Evolutionary conservation across 1,140 invertebrate genomes (phyloP), one percentile per base, ranked within the genome.

Genomic region (Eurosta solidaginis): DNA sequence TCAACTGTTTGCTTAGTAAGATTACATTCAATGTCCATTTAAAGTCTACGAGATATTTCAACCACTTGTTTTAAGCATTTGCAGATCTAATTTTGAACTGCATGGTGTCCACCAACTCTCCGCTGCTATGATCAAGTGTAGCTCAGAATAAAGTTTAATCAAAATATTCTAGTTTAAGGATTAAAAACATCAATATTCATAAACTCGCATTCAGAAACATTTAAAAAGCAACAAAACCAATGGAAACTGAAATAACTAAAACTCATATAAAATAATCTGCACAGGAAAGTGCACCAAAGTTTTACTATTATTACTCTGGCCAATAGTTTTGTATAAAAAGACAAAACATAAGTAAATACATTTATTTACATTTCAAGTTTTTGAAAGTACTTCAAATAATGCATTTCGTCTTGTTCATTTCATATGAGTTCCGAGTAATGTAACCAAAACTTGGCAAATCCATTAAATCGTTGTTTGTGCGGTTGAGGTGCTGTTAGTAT

Each of bases 281-380:
- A 20, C 54, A 3, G 17, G 27, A 68, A 42, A 42, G 10, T 33
- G 12, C 40, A 12, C 29, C 12, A 12, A 68, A 40, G 20, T 27
- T n/a, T 68, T 3, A 33, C 40, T 68, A 2, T 68, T 68, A 40
- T 68, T 42, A 29, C 22, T 68, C 33, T n/a, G 36, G 36, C 22
- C 59, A 68, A 10, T 20, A n/a, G 33, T 40, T 68, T n/a, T n/a
- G n/a, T n/a, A 42, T 29, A 68, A 22, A 17, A 40, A 29, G 59
- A 40, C 36, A 22, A 29, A 40, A n/a, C 40, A 12, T 42, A 42
- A 68, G 59, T 36, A 40, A 68, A 68, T 10, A 33, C n/a, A 68
- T 68, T 68, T 68, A 42, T 68, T 68, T 68, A 68, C 59, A 68
- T 68, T 68, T 12, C 2, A 22, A 68, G 12, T 68, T 68, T 68